Conservation (phyloP, 2,797 vertebrate species). For the Gymnoscopelus microlampas region DNA sequence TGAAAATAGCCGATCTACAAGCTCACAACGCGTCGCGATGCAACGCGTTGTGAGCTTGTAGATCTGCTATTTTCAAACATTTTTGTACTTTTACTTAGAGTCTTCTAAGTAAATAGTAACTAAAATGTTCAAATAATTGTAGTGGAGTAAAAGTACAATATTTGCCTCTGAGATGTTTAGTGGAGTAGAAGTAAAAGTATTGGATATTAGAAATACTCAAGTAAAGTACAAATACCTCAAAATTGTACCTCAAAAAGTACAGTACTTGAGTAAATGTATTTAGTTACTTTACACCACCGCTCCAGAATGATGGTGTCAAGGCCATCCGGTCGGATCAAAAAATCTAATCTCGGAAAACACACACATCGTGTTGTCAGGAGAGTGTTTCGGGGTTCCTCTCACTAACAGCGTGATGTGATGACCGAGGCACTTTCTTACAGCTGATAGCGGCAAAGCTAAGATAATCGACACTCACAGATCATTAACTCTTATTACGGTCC, state of each 20-base stretch:
- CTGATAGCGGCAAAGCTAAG: background rate
- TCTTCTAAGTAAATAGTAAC: conserved; percentile 1
- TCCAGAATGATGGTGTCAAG: background rate
- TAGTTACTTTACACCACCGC: background rate
- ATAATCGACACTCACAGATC: conserved; percentile 25
- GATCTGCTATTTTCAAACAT: background rate
- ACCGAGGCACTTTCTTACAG: background rate
- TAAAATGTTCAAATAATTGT: too few species aligned
- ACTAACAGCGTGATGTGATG: conserved; percentile 12
- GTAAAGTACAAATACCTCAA: too few species aligned
- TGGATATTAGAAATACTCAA: too few species aligned
- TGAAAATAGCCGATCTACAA: too few species aligned
- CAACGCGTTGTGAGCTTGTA: too few species aligned
- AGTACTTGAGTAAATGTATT: too few species aligned
- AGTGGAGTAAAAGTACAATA: too few species aligned
- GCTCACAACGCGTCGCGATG: too few species aligned
- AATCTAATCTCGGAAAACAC: conserved; percentile 12
- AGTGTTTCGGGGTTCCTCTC: background rate
- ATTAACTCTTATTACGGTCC: conserved; percentile 15
- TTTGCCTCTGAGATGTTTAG: too few species aligned
- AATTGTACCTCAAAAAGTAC: too few species aligned
- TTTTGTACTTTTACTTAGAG: too few species aligned
- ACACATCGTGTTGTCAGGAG: background rate
- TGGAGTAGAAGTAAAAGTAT: too few species aligned
- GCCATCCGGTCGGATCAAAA: conserved; percentile 10